These are phyloP conservation scores for Pseudoatta argentina DNA, from an alignment of 1,140 invertebrate species.

Conservation along the genomic window DNA sequence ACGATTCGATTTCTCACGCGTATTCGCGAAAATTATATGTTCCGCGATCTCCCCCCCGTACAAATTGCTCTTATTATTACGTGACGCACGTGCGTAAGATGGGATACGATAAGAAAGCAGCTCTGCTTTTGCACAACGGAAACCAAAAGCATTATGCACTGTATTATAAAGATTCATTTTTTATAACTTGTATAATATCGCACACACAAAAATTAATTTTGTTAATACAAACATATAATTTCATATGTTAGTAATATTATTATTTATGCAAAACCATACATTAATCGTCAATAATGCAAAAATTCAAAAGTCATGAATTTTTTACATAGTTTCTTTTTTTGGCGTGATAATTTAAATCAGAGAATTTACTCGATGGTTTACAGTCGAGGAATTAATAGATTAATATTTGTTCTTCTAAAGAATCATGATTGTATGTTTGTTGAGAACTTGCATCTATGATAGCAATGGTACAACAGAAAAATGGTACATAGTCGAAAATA, in stretches of 20 bases:
- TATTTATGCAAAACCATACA: background rate
- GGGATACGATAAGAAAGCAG: constrained; percentile 43
- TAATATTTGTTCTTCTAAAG: background rate
- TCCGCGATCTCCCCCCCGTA: constrained; percentile 31
- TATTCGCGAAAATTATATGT: constrained; percentile 74
- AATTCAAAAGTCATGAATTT: background rate
- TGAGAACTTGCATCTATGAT: no score
- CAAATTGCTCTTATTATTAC: constrained; percentile 63
- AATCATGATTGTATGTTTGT: no score
- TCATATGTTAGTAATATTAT: background rate
- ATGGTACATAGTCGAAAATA: no score
- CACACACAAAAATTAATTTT: background rate
- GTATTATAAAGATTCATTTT: background rate
- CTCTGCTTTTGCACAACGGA: background rate
- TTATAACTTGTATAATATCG: constrained; percentile 2
- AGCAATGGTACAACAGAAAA: no score
- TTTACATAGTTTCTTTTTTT: background rate
- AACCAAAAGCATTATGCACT: background rate
- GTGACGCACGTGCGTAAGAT: constrained; percentile 54
- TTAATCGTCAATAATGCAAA: background rate
- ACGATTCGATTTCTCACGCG: constrained; percentile 70
- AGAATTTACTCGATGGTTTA: constrained; percentile 34
- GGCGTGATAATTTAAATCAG: constrained; percentile 12
- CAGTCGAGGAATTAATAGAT: background rate
- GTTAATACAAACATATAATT: background rate